Conservation (phyloP, 53 echinoderm and acorn worm species). For the Holothuria leucospilota region DNA sequence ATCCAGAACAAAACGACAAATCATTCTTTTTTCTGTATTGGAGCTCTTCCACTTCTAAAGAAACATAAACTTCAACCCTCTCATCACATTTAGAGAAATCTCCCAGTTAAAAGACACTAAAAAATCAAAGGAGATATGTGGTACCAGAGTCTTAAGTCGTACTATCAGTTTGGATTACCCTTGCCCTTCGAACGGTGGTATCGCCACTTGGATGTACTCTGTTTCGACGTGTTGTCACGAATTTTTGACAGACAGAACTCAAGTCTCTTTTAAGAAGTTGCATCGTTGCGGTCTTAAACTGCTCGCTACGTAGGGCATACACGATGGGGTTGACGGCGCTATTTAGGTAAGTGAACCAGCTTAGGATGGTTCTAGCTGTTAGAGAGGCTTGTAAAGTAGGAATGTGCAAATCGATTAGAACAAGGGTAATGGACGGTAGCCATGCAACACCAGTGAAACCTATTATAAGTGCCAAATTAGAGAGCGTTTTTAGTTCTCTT, state of each 20-base stretch:
- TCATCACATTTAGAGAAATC: too few species aligned
- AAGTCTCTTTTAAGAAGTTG: neutral
- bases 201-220: neutral
- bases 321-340: constrained; percentile 73
- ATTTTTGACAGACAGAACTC: neutral
- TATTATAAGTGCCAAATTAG: constrained; percentile 65
- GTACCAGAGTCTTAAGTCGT: too few species aligned
- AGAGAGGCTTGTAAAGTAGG: constrained; percentile 53
- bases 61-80: too few species aligned
- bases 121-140: too few species aligned
- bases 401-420: constrained; percentile 65
- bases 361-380: constrained; percentile 58
- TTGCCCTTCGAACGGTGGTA: too few species aligned
- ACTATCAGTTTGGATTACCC: too few species aligned
- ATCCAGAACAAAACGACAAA: too few species aligned
- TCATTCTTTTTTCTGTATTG: too few species aligned
- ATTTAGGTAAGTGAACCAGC: constrained; percentile 76
- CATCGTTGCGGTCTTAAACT: constrained; percentile 54
- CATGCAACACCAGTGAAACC: constrained; percentile 69
- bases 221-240: neutral
- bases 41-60: too few species aligned
- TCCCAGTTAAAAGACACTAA: too few species aligned
- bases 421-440: constrained; percentile 63
- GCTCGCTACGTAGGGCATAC: constrained; percentile 69
- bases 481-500: constrained; percentile 65